Evolutionary conservation across 1,140 invertebrate species (phyloP), one percentile per base, ranked within the genome.

Genomic region (Lepidostoma basale): DNA sequence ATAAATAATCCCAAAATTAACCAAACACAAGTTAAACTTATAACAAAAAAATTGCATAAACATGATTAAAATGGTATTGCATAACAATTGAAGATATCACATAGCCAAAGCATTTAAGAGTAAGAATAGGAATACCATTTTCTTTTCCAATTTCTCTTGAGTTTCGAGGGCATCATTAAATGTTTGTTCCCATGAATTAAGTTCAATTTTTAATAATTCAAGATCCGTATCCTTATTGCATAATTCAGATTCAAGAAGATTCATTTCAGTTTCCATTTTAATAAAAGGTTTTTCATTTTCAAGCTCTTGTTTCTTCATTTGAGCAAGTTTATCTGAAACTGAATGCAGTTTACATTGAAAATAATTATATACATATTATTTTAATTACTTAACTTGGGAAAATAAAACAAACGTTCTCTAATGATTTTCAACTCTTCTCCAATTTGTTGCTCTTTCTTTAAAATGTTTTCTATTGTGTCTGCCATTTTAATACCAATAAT

Each of bases 201-300:
- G 12, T 52, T 63, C 28, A 20, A 63, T 63, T 49, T 49, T 63
- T 33, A 42, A 63, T 36, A 62, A 22, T 64, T 54, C 45, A 5
- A 56, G 30, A 25, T 70, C 56, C 54, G 16, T 62, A 52, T 66
- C 44, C 22, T 9, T n/a, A 44, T 62, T 62, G 20, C 36, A 14
- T 56, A 40, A 30, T 22, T 52, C 26, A 28, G 42, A 36, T 25
- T 42, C 54, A 23, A n/a, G 10, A 1, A 22, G 26, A 28, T 60
- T 33, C 23, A 67, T 59, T 36, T 59, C 44, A 14, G 12, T 33
- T 20, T 68, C 30, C 3, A 54, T 8, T 14, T 68, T 25, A 14
- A 56, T 33, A 36, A 49, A n/a, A 14, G 4, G 9, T 47, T 49
- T 49, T 36, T 68, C 36, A 52, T 44, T 49, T 18, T 56, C 33